Percentiles rank a stretch among this genome's conserved stretches.
phyloP scores from a whole-genome alignment of 2,888 invertebrate species.

The Octodonta nipae region DNA sequence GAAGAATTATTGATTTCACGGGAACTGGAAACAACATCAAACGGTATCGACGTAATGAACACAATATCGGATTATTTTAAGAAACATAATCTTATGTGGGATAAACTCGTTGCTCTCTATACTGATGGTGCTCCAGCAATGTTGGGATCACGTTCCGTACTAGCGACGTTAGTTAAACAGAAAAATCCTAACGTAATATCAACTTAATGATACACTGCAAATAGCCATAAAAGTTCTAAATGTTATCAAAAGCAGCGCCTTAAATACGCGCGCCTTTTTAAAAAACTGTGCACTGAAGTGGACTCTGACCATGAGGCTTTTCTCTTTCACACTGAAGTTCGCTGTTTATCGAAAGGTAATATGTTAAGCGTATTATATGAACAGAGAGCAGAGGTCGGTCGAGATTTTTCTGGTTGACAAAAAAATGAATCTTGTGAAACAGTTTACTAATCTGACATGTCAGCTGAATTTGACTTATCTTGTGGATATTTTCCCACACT shows the following conservation, averaged over 20 bases:
- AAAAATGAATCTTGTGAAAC: too few species aligned
- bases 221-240: slow-evolving; percentile 13
- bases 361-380: slow-evolving; percentile 10
- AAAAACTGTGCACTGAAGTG: slow-evolving; percentile 10
- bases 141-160: slow-evolving; percentile 13
- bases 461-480: too few species aligned
- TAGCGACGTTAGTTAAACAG: slow-evolving; percentile 12
- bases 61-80: too few species aligned
- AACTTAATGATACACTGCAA: slow-evolving; percentile 13
- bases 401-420: slow-evolving; percentile 6
- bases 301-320: slow-evolving; percentile 7
- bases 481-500: too few species aligned
- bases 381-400: slow-evolving; percentile 7
- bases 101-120: slow-evolving; percentile 12
- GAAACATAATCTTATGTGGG: too few species aligned
- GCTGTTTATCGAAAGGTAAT: slow-evolving; percentile 10
- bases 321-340: too few species aligned
- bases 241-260: slow-evolving; percentile 10
- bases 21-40: too few species aligned
- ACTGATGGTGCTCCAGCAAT: slow-evolving; percentile 16
- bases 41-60: too few species aligned
- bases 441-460: too few species aligned
- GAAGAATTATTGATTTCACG: slow-evolving; percentile 13
- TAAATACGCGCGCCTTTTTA: slow-evolving; percentile 11
- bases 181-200: slow-evolving; percentile 15